Conservation (phyloP, 2,888 invertebrate species). For the Leptinotarsa rubiginosa region DNA sequence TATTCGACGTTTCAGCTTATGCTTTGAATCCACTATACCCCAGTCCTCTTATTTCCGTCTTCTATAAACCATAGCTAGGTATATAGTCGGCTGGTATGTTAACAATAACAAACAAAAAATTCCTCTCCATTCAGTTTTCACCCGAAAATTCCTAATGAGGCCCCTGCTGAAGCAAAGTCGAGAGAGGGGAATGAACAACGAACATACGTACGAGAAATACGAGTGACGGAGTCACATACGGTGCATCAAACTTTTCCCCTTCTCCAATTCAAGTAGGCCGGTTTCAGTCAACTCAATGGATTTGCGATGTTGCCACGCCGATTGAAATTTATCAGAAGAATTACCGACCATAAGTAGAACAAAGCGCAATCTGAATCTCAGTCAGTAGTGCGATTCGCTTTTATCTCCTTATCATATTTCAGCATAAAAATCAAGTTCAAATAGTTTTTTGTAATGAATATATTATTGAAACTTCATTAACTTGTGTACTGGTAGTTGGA, state of each 20-base stretch:
- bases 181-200: neutral
- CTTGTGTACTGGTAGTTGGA: too few species aligned
- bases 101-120: neutral
- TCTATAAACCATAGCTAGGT: too few species aligned
- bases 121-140: neutral
- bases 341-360: too few species aligned
- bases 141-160: constrained; percentile 22
- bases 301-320: constrained; percentile 15
- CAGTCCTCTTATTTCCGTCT: too few species aligned
- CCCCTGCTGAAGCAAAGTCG: constrained; percentile 1
- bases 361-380: neutral
- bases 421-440: neutral
- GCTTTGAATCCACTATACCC: too few species aligned
- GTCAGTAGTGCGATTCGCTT: neutral
- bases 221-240: constrained; percentile 19
- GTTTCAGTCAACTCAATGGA: constrained; percentile 23
- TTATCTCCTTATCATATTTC: neutral
- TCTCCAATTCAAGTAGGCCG: constrained; percentile 14
- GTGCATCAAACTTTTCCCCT: constrained; percentile 24
- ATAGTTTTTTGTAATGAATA: too few species aligned
- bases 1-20: too few species aligned
- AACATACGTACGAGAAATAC: constrained; percentile 7
- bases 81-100: too few species aligned
- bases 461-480: too few species aligned
- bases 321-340: neutral